Evolutionary conservation across 2,888 invertebrate genomes (phyloP).

Genomic region (Cynaeus angustus): DNA sequence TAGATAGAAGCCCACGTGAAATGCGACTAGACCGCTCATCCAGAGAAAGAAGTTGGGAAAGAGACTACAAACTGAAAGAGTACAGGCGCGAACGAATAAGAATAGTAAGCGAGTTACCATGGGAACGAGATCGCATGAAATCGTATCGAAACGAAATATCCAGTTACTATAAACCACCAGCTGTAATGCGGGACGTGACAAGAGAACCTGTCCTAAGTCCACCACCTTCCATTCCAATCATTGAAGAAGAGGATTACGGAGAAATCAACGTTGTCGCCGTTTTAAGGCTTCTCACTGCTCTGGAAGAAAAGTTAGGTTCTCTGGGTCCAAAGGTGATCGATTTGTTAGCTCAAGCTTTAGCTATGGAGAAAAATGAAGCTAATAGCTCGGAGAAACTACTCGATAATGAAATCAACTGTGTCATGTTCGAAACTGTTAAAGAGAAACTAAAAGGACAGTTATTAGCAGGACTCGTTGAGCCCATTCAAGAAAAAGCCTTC

Average conservation of each 20-base stretch:
- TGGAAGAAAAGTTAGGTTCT: slow-evolving; percentile 89
- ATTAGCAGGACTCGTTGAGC: slow-evolving; percentile 70
- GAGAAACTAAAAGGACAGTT: slow-evolving; percentile 82
- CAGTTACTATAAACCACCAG: slow-evolving; percentile 65
- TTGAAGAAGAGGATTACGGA: slow-evolving; percentile 71
- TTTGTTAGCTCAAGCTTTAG: slow-evolving; percentile 83
- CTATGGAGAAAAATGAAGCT: slow-evolving; percentile 81
- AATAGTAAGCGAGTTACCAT: slow-evolving; percentile 62
- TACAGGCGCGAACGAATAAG: slow-evolving; percentile 58
- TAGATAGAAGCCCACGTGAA: slow-evolving; percentile 18
- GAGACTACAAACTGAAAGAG: slow-evolving; percentile 51
- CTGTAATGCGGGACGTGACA: slow-evolving; percentile 66
- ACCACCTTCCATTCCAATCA: slow-evolving; percentile 6
- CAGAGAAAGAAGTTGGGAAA: slow-evolving; percentile 34
- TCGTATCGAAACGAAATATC: slow-evolving; percentile 47
- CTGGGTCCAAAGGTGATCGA: slow-evolving; percentile 87
- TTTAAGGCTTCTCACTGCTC: slow-evolving; percentile 83
- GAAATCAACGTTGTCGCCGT: slow-evolving; percentile 79
- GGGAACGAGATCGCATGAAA: slow-evolving; percentile 59
- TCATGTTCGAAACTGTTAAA: slow-evolving; percentile 88
- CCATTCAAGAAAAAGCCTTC: slow-evolving; percentile 80
- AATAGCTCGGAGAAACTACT: slow-evolving; percentile 85
- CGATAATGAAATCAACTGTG: slow-evolving; percentile 81
- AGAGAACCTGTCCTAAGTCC: slow-evolving; percentile 61
- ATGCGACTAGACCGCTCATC: slow-evolving; percentile 4